Base-by-base conservation (phyloP, 2,113 vertebrate species). In the Hippolais icterina region DNA sequence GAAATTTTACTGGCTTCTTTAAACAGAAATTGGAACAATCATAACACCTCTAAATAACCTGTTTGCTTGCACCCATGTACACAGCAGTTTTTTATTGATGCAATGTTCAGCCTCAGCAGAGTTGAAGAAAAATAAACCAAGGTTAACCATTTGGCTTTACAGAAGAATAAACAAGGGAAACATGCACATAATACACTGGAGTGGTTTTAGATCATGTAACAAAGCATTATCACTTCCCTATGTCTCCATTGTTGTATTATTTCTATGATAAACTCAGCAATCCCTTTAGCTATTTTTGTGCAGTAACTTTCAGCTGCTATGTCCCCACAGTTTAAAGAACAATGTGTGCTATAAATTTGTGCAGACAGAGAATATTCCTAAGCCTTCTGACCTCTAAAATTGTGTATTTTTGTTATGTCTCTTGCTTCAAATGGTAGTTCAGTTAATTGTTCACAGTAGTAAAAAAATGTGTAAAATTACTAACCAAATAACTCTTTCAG, bases 1-100 rank as follows among this genome's bases (percentile, higher is more conserved):
- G 33, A 94, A 77, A 69, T 76, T 90, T 90, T 77, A 83, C 56
- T 86, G 39, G 10, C 54, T 63, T 80, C 63, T 90, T 92, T 80
- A 88, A 93, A 76, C 31, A 70, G 71, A 71, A 92, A 92, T 61
- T 93, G 71, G 71, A 96, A 83, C 59, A 60, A 76, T 65, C 63
- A 59, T 39, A 81, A 14, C 20, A 77, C 46, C 46, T 74, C 68
- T 92, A 94, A 93, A 94, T 86, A 94, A 80, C 54, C 42, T 70
- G 13, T 83, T 85, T 39, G 10, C 42, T 90, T 76, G 46, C 42
- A 85, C 54, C 66, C 79, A 20, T 12, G 8, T 68, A 41, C 57
- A 49, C 5, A 8, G 75, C 49, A 57, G 53, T 72, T 92, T 72
- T 33, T 75, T 59, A 49, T 10, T 65, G 39, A 50, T 61, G 71